These are phyloP conservation scores for Plagodis pulveraria DNA, from an alignment of 2,888 invertebrate genomes.

Conservation along the genomic window DNA sequence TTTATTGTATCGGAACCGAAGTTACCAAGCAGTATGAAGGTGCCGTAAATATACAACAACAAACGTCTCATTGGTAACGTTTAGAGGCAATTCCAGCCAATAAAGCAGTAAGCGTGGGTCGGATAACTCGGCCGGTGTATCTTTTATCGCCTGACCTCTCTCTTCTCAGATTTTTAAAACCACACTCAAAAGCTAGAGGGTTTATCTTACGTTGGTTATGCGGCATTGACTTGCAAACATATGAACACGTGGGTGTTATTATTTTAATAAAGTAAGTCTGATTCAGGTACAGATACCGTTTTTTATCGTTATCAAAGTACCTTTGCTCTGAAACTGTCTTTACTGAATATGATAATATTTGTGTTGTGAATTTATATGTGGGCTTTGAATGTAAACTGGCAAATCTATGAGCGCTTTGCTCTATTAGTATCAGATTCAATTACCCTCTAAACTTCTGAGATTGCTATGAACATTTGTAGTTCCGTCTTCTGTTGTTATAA, in stretches of 20 bases:
- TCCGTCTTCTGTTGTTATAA: neutral
- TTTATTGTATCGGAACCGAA: slow-evolving; percentile 66
- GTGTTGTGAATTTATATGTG: slow-evolving; percentile 21
- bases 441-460: neutral
- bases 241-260: slow-evolving; percentile 68
- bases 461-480: neutral
- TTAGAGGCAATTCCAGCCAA: slow-evolving; percentile 82
- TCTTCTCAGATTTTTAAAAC: slow-evolving; percentile 38
- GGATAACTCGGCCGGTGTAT: slow-evolving; percentile 59
- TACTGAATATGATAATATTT: slow-evolving; percentile 33
- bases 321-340: slow-evolving; percentile 33
- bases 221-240: slow-evolving; percentile 65
- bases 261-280: slow-evolving; percentile 61
- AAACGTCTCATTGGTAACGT: slow-evolving; percentile 81
- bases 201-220: slow-evolving; percentile 28
- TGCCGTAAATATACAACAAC: slow-evolving; percentile 78
- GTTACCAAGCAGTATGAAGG: slow-evolving; percentile 57
- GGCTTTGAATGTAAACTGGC: slow-evolving; percentile 10
- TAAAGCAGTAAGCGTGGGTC: slow-evolving; percentile 78
- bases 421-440: slow-evolving; percentile 4
- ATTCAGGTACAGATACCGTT: slow-evolving; percentile 47
- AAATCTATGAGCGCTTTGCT: slow-evolving; percentile 6
- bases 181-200: slow-evolving; percentile 20
- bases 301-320: slow-evolving; percentile 26
- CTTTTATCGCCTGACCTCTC: slow-evolving; percentile 49